These are phyloP conservation scores for Alectura lathami DNA, from an alignment of 2,113 vertebrate species.

Conservation along the genomic window DNA sequence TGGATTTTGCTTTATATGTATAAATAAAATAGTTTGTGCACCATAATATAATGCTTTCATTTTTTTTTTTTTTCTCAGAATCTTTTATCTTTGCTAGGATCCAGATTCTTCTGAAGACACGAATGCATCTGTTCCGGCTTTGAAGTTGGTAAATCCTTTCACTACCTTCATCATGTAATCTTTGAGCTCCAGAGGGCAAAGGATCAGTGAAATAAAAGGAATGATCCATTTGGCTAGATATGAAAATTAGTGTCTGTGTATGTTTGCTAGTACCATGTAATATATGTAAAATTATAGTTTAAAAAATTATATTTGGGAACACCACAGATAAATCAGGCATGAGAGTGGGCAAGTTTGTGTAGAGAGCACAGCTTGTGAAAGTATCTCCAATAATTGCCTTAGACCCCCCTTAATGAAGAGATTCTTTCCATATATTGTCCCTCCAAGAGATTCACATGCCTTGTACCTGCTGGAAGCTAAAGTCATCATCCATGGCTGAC, in stretches of 20 bases:
- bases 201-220: not conserved
- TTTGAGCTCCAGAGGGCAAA: not conserved
- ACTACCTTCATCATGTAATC: not conserved
- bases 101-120: not conserved
- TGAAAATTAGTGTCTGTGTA: not conserved
- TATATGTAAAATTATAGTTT: not conserved
- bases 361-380: not conserved
- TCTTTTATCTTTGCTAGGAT: not conserved
- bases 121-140: not conserved
- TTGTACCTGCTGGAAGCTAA: not conserved
- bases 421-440: not conserved
- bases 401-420: not conserved
- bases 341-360: not conserved
- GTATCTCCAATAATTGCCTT: not conserved
- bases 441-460: not conserved
- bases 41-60: not conserved
- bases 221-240: not conserved
- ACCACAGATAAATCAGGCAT: not conserved
- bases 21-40: not conserved
- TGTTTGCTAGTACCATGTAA: not conserved
- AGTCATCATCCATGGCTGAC: slow-evolving; percentile 8
- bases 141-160: not conserved
- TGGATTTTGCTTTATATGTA: not conserved
- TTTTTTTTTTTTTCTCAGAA: not conserved
- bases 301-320: not conserved